Percentiles rank a stretch among this genome's conserved stretches.
These are phyloP conservation scores for Asobara japonica DNA, from an alignment of 1,140 invertebrate genomes.

Conservation along the genomic window DNA sequence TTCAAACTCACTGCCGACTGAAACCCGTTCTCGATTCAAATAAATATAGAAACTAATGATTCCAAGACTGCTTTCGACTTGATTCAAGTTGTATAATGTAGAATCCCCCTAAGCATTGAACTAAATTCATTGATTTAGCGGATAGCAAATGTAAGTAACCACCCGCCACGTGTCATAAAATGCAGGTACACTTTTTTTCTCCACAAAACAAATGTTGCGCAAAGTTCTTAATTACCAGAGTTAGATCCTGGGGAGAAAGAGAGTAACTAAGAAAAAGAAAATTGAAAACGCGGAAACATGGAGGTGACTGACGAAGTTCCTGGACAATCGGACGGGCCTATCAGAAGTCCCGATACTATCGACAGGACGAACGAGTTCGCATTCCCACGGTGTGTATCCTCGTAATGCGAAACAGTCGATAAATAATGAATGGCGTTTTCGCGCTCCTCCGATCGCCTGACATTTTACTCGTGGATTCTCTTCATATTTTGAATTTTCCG, in stretches of 20 bases:
- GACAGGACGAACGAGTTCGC: slow-evolving; percentile 36
- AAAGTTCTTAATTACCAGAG: slow-evolving; percentile 5
- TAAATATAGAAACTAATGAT: no score
- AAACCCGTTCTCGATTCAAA: no score
- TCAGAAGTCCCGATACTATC: background rate
- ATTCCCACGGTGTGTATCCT: slow-evolving; percentile 50
- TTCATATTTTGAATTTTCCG: background rate
- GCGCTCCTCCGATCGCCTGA: background rate
- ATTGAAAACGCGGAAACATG: background rate
- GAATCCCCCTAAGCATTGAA: no score
- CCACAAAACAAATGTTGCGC: no score
- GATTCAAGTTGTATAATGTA: no score
- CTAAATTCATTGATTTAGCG: no score
- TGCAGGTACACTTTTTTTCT: no score
- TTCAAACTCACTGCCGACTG: no score
- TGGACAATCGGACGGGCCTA: background rate
- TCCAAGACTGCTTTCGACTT: no score
- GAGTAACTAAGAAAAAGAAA: background rate
- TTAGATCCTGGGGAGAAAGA: background rate
- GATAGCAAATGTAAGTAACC: no score
- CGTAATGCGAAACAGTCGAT: slow-evolving; percentile 42
- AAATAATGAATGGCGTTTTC: slow-evolving; percentile 51
- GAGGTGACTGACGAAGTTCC: background rate
- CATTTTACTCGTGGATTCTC: slow-evolving; percentile 2
- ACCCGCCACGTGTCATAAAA: no score